A percentile compares a stretch with the other conserved stretches of the same genome.
Conservation (phyloP, 2,797 vertebrate species). For the Onychomys arenicola region DNA sequence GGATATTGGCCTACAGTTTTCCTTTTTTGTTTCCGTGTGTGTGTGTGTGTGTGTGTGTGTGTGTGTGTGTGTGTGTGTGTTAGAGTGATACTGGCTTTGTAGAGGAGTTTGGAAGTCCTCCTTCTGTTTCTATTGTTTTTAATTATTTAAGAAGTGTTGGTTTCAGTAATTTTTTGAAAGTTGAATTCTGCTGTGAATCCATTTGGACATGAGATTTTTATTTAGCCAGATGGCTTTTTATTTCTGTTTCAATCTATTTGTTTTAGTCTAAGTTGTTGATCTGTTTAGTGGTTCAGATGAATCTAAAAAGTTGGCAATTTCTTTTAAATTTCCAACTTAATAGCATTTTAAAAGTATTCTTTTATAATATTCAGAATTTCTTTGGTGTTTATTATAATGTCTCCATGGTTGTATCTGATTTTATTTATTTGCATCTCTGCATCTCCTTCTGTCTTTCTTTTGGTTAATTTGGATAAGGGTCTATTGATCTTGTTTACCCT, state of each 20-base stretch:
- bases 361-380: neutral
- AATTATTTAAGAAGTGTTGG: neutral
- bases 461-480: neutral
- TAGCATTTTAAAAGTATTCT: neutral
- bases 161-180: neutral
- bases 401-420: neutral
- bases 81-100: neutral
- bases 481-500: neutral
- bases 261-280: neutral
- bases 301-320: neutral
- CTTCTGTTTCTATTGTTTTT: neutral
- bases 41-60: no score
- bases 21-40: no score
- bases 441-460: neutral
- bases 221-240: neutral
- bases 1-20: neutral
- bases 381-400: neutral
- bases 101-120: neutral
- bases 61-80: neutral
- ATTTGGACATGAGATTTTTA: neutral
- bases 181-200: neutral
- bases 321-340: neutral
- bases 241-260: neutral
- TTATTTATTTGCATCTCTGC: neutral
- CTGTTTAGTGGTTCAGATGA: neutral